phyloP scores from a whole-genome alignment of 1,140 invertebrate species.

The Diorhabda carinulata region DNA sequence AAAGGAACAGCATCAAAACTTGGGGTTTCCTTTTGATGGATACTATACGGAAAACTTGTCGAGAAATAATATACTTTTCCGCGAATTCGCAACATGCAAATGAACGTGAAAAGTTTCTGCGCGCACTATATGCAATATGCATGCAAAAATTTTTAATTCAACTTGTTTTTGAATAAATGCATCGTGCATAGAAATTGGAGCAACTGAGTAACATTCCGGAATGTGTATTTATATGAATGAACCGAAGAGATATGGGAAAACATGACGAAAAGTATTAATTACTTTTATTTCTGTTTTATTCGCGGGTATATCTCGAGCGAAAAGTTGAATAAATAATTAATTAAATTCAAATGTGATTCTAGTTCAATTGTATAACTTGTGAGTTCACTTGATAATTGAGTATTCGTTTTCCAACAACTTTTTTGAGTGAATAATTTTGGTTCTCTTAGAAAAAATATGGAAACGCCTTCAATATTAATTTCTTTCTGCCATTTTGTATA shows the following conservation, averaged over 20 bases:
- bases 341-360: too few relatives aligned
- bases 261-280: neutral
- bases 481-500: too few relatives aligned
- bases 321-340: too few relatives aligned
- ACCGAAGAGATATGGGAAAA: neutral
- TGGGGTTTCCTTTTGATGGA: too few relatives aligned
- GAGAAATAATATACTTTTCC: neutral
- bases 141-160: slow-evolving; percentile 1
- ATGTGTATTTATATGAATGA: neutral
- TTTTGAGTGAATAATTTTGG: too few relatives aligned
- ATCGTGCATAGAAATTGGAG: neutral
- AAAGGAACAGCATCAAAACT: too few relatives aligned
- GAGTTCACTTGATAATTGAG: too few relatives aligned
- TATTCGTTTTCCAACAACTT: too few relatives aligned
- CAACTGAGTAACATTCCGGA: neutral
- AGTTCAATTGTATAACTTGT: too few relatives aligned
- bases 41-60: neutral
- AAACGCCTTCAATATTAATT: too few relatives aligned
- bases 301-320: too few relatives aligned
- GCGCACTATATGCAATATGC: neutral
- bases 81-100: neutral
- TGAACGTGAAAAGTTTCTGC: neutral
- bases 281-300: neutral
- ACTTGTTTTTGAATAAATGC: neutral
- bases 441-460: too few relatives aligned